A percentile compares a stretch with the other conserved stretches of the same genome.
Conservation (phyloP, 2,113 vertebrate species). For the Struthidea cinerea region DNA sequence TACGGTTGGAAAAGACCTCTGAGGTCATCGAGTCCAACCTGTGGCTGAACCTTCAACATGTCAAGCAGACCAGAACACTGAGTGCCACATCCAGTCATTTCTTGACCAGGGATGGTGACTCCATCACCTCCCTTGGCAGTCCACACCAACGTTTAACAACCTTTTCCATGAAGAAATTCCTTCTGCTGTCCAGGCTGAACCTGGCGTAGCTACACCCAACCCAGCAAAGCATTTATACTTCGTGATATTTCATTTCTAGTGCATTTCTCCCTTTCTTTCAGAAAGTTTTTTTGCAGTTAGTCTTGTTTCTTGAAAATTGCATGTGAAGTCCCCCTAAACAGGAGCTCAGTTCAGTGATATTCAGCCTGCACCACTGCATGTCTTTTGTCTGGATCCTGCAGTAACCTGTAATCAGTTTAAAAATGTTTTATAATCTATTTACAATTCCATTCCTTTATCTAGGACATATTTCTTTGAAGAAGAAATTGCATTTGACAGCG, state of each 20-base stretch:
- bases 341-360: background rate
- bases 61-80: background rate
- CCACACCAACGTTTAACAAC: background rate
- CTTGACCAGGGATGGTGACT: background rate
- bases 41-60: background rate
- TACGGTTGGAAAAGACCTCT: background rate
- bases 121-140: background rate
- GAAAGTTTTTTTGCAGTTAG: background rate
- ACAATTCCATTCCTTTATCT: background rate
- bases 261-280: background rate
- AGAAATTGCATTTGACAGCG: background rate
- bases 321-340: background rate
- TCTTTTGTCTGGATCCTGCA: background rate
- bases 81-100: accelerated
- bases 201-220: background rate
- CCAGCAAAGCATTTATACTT: background rate
- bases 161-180: background rate
- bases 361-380: background rate
- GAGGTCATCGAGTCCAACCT: accelerated
- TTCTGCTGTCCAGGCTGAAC: background rate
- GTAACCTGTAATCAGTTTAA: background rate
- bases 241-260: background rate
- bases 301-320: background rate
- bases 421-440: background rate
- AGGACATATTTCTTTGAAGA: background rate